phyloP scores from a whole-genome alignment of 2,888 invertebrate genomes.

The Theristus sp. region DNA sequence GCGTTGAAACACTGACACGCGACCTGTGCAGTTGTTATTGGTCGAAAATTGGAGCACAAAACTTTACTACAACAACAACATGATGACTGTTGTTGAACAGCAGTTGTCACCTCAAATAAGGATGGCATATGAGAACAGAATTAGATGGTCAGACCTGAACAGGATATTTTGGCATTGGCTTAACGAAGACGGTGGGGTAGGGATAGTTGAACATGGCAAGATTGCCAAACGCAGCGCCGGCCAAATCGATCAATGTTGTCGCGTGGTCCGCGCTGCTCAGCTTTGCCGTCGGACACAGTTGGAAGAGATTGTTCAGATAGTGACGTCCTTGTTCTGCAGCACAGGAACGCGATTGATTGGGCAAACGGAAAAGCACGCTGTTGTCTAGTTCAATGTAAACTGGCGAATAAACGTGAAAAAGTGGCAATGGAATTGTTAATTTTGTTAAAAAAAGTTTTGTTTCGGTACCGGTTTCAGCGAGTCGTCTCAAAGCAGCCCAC shows the following conservation, averaged over 20 bases:
- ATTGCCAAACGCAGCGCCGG: constrained; percentile 52
- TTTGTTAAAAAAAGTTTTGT: too few species aligned
- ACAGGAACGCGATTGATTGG: too few species aligned
- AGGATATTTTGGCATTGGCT: constrained; percentile 58
- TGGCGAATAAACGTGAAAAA: too few species aligned
- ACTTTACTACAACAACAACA: background rate
- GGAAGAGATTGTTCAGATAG: constrained; percentile 52
- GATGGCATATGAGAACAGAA: too few species aligned
- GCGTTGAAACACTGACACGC: background rate
- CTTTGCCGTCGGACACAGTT: constrained; percentile 45
- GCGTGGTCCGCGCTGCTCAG: constrained; percentile 42
- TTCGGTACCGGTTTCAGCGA: background rate
- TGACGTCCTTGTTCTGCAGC: constrained; percentile 44
- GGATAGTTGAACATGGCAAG: constrained; percentile 92
- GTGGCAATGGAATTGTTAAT: too few species aligned
- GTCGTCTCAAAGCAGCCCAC: background rate
- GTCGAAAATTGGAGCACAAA: background rate
- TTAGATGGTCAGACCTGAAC: constrained; percentile 38
- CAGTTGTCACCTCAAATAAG: too few species aligned
- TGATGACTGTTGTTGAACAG: background rate
- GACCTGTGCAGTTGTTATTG: background rate
- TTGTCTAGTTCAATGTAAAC: too few species aligned
- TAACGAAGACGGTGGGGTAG: constrained; percentile 59
- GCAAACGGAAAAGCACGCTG: too few species aligned
- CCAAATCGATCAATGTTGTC: constrained; percentile 46